Evolutionary conservation across 2,888 invertebrate species (phyloP).

Genomic region (Spodoptera littoralis): DNA sequence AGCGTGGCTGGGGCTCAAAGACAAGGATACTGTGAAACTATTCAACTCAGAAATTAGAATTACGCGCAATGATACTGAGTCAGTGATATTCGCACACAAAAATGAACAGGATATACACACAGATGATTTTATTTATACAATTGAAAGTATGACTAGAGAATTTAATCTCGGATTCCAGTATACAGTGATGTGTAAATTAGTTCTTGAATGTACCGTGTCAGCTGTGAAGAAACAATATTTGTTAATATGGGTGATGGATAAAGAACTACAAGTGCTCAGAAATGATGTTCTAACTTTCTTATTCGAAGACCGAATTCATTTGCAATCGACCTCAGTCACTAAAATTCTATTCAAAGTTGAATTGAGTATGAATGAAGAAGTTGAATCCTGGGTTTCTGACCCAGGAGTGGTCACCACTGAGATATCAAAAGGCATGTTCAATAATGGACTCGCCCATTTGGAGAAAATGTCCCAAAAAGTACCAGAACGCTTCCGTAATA

Average conservation of each 20-base stretch:
- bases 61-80: slow-evolving; percentile 64
- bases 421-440: slow-evolving; percentile 89
- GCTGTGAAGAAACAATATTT: slow-evolving; percentile 84
- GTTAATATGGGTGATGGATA: slow-evolving; percentile 90
- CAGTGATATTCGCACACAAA: slow-evolving; percentile 71
- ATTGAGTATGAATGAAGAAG: slow-evolving; percentile 76
- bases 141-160: slow-evolving; percentile 85
- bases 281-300: slow-evolving; percentile 66
- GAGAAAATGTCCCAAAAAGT: slow-evolving; percentile 87
- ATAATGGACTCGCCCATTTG: slow-evolving; percentile 86
- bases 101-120: slow-evolving; percentile 67
- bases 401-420: slow-evolving; percentile 84
- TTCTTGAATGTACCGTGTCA: slow-evolving; percentile 84
- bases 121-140: slow-evolving; percentile 87
- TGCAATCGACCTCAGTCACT: slow-evolving; percentile 84
- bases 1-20: slow-evolving; percentile 88
- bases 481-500: slow-evolving; percentile 86
- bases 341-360: slow-evolving; percentile 89
- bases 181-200: slow-evolving; percentile 87
- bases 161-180: slow-evolving; percentile 84
- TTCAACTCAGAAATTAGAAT: slow-evolving; percentile 89
- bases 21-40: slow-evolving; percentile 82
- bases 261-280: slow-evolving; percentile 86
- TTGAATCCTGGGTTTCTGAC: slow-evolving; percentile 87
- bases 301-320: slow-evolving; percentile 68